A percentile compares a stretch with the other conserved stretches of the same genome.
Evolutionary conservation across 2,888 invertebrate genomes (phyloP).

Genomic region (Cataglyphis livida): DNA sequence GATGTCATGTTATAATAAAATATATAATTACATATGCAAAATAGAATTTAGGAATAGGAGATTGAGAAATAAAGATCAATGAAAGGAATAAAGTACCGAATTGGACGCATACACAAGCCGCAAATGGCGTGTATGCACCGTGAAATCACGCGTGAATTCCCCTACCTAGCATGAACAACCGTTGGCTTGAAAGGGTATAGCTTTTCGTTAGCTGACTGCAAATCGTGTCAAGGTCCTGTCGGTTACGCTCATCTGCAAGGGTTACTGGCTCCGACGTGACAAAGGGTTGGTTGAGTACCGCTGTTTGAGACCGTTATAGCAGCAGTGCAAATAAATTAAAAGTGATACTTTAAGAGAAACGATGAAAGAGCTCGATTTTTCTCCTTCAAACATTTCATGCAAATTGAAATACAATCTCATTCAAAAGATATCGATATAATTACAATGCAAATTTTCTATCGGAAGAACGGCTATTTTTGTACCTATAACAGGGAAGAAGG

Average conservation of each 20-base stretch:
- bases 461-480: background rate
- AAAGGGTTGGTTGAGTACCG: constrained; percentile 55
- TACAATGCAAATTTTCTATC: background rate
- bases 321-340: constrained; percentile 48
- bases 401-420: constrained; percentile 14
- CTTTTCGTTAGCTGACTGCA: constrained; percentile 73
- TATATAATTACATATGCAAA: background rate
- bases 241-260: constrained; percentile 38
- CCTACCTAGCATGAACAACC: constrained; percentile 62
- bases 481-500: background rate
- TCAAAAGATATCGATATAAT: background rate
- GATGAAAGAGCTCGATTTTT: constrained; percentile 16
- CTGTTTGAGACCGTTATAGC: constrained; percentile 52
- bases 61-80: background rate
- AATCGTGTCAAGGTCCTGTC: constrained; percentile 57
- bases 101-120: background rate
- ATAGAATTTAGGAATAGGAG: background rate
- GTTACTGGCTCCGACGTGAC: background rate
- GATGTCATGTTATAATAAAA: background rate
- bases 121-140: constrained; percentile 47
- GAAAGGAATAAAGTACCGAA: background rate
- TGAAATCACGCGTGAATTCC: constrained; percentile 73
- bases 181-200: constrained; percentile 73
- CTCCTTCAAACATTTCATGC: background rate
- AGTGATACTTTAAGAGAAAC: constrained; percentile 17